Conservation (phyloP, 1,140 invertebrate species). For the Megalopta genalis region DNA sequence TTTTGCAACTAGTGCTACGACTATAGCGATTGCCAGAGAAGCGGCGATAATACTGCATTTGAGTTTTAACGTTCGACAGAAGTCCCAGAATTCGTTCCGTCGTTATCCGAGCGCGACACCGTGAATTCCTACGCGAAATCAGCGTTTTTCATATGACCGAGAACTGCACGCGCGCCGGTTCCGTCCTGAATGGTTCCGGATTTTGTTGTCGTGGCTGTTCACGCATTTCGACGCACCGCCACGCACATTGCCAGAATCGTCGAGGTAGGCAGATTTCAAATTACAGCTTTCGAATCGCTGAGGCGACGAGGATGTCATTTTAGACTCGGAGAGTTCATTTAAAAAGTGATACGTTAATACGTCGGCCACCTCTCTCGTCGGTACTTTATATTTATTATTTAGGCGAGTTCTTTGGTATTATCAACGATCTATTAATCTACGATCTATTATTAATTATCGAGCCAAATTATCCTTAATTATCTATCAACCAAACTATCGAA, state of each 20-base stretch:
- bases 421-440: no score
- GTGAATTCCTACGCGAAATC: not conserved
- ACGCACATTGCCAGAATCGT: conserved; percentile 19
- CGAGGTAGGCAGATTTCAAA: conserved; percentile 2
- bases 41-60: not conserved
- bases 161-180: not conserved
- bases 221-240: conserved; percentile 4
- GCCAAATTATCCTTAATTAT: no score
- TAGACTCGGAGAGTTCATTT: not conserved
- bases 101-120: not conserved
- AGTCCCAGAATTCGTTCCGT: not conserved
- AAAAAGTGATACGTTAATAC: no score
- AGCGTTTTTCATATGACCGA: conserved; percentile 1
- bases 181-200: conserved; percentile 11
- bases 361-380: no score
- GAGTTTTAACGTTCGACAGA: not conserved
- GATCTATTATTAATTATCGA: no score
- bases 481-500: no score
- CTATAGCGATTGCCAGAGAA: not conserved
- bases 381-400: no score
- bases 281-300: not conserved
- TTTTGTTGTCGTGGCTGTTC: conserved; percentile 2
- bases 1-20: not conserved
- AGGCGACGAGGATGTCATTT: not conserved
- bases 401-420: no score